Percentiles rank a stretch among this genome's conserved stretches.
Conservation (phyloP, 2,888 invertebrate genomes). For the Proisotoma minuta region DNA sequence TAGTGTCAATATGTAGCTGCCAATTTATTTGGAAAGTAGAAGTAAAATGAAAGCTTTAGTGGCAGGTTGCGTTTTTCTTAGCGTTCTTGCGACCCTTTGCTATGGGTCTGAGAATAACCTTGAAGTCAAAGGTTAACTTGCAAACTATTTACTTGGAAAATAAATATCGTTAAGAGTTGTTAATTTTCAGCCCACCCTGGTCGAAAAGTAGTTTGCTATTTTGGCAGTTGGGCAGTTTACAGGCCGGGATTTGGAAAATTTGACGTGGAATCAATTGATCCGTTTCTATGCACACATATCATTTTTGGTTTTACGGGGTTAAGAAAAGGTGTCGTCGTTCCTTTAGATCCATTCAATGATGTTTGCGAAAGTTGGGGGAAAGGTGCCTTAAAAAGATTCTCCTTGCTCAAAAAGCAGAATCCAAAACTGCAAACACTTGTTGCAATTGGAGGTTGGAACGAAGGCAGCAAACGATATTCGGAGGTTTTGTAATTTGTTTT, state of each 20-base stretch:
- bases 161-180: no score
- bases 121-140: no score
- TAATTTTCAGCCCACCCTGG: constrained; percentile 3
- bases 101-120: no score
- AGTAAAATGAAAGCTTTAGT: no score
- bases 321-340: background rate
- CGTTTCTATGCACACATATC: constrained; percentile 41
- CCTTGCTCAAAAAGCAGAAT: background rate
- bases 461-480: background rate
- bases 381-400: background rate
- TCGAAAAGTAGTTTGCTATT: constrained; percentile 49
- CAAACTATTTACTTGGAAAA: no score
- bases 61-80: no score
- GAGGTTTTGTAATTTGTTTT: background rate
- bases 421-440: background rate
- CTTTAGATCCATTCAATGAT: background rate
- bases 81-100: no score
- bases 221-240: constrained; percentile 49
- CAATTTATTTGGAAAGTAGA: no score
- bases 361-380: background rate
- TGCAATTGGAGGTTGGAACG: background rate
- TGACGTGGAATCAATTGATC: constrained; percentile 48
- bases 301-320: background rate
- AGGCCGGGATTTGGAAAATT: constrained; percentile 47
- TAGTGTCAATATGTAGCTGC: no score